Conservation (phyloP, 2,797 vertebrate genomes). For the Microctenopoma lineatum region DNA sequence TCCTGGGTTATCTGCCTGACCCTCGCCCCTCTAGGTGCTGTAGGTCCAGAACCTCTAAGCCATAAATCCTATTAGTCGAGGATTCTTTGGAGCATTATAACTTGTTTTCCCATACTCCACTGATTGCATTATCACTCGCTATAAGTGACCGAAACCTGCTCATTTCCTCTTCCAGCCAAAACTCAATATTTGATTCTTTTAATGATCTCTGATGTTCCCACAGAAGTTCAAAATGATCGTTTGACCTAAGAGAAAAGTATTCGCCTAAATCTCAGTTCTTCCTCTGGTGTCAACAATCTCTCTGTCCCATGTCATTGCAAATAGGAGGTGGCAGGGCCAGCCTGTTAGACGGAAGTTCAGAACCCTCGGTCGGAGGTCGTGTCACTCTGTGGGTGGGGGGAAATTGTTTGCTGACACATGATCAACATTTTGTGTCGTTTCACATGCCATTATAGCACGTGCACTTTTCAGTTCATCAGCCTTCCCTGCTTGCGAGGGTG, state of each 20-base stretch:
- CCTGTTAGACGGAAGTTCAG: constrained; percentile 69
- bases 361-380: constrained; percentile 70
- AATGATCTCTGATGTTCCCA: neutral
- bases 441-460: constrained; percentile 19
- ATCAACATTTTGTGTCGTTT: constrained; percentile 34
- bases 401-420: constrained; percentile 43
- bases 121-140: constrained; percentile 64
- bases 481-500: neutral
- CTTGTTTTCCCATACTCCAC: constrained; percentile 69
- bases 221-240: constrained; percentile 16
- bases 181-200: neutral
- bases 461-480: constrained; percentile 2
- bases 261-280: constrained; percentile 32
- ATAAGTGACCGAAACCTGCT: constrained; percentile 23
- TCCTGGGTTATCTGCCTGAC: constrained; percentile 74
- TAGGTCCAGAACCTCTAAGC: constrained; percentile 81
- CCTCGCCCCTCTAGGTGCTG: constrained; percentile 79
- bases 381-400: constrained; percentile 64
- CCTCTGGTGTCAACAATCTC: constrained; percentile 59
- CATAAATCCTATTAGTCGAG: constrained; percentile 86
- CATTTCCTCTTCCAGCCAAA: neutral
- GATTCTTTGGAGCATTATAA: constrained; percentile 82
- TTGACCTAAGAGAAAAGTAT: constrained; percentile 22
- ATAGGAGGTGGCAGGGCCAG: constrained; percentile 70
- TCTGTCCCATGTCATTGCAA: constrained; percentile 59